Conservation (phyloP, 1,140 invertebrate genomes). For the Solenopsis fugax region DNA sequence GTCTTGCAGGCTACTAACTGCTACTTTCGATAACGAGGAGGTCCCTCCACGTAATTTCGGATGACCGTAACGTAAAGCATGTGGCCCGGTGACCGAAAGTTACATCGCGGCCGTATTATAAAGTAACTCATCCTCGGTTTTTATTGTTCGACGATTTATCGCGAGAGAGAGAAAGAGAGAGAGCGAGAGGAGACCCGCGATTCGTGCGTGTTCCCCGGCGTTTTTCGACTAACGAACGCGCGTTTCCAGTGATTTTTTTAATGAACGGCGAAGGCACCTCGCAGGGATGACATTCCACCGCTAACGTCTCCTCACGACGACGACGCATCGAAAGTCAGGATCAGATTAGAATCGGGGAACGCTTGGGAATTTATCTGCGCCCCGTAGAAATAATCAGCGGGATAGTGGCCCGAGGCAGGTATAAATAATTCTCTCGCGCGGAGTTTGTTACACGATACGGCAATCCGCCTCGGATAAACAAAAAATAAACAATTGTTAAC, state of each 20-base stretch:
- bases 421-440: constrained; percentile 75
- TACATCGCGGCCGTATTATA: neutral
- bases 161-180: neutral
- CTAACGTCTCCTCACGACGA: constrained; percentile 64
- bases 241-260: constrained; percentile 75
- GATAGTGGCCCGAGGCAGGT: constrained; percentile 77
- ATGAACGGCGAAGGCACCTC: constrained; percentile 70
- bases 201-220: constrained; percentile 16
- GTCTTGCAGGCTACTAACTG: neutral
- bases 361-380: constrained; percentile 83
- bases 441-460: constrained; percentile 46
- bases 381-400: constrained; percentile 83
- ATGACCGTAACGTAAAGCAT: constrained; percentile 33
- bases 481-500: constrained; percentile 20
- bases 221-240: constrained; percentile 63
- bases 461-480: constrained; percentile 24
- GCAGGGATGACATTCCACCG: constrained; percentile 78
- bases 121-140: constrained; percentile 47
- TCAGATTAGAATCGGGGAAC: constrained; percentile 85
- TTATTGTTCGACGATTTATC: constrained; percentile 72
- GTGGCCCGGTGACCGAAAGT: neutral
- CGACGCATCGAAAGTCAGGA: constrained; percentile 79
- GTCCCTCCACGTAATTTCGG: constrained; percentile 18
- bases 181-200: constrained; percentile 15
- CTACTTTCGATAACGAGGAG: constrained; percentile 1